Conservation (phyloP, 2,113 vertebrate species). For the Poeciliopsis prolifica region DNA sequence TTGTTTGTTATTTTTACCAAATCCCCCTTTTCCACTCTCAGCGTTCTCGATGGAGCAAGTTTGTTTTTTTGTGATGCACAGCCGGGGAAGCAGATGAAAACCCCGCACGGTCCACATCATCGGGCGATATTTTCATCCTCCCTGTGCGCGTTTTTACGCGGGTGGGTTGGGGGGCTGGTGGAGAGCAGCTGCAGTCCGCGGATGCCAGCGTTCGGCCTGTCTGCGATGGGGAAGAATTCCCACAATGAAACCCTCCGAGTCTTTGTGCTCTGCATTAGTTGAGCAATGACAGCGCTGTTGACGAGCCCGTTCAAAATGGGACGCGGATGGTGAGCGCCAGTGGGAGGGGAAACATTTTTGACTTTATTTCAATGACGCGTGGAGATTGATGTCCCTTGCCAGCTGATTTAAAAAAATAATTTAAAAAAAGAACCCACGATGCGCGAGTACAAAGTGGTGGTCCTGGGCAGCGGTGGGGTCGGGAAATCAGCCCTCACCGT, state of each 20-base stretch:
- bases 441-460: slow-evolving; percentile 98
- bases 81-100: slow-evolving; percentile 68
- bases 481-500: slow-evolving; percentile 96
- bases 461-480: slow-evolving; percentile 95
- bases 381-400: slow-evolving; percentile 48
- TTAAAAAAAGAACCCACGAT: slow-evolving; percentile 71
- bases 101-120: slow-evolving; percentile 43
- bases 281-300: slow-evolving; percentile 61
- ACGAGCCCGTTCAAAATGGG: slow-evolving; percentile 61
- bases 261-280: slow-evolving; percentile 80
- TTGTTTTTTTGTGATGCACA: slow-evolving; percentile 65
- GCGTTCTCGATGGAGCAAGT: slow-evolving; percentile 73
- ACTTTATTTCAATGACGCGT: slow-evolving; percentile 64
- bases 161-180: too few species aligned
- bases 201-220: slow-evolving; percentile 62
- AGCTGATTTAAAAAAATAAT: slow-evolving; percentile 25
- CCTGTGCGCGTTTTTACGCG: slow-evolving; percentile 17
- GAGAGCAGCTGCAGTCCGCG: slow-evolving; percentile 42
- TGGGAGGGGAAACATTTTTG: not conserved
- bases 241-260: slow-evolving; percentile 76
- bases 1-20: slow-evolving; percentile 1
- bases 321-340: slow-evolving; percentile 53
- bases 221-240: slow-evolving; percentile 48
- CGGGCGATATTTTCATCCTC: slow-evolving; percentile 32
- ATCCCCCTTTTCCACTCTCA: slow-evolving; percentile 34